Evolutionary conservation across 2,797 vertebrate genomes (phyloP), one percentile per base, ranked within the genome.

Genomic region (Coregonus suidteri): DNA sequence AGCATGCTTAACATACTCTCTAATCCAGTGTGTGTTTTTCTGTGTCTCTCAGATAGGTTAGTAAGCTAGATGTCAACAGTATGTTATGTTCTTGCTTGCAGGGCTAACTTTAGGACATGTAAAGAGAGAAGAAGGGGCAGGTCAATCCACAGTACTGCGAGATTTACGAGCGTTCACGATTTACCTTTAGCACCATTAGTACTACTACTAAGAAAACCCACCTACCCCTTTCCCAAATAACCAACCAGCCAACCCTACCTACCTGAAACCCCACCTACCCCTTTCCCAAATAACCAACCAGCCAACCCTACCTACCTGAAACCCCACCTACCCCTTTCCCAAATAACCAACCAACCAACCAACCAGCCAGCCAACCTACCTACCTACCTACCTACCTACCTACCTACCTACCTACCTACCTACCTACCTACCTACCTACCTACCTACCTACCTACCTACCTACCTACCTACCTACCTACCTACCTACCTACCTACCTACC

Each of bases 71-170:
- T 97, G 90, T 93, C 95, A 97, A 97, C 94, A 91, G 96, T 96
- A 88, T 98, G 94, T 98, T 96, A 78, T 99, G 95, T 99, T 99
- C 96, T 99, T 97, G 96, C 97, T 99, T 99, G 93, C 98, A 99
- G 98, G 98, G 97, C 97, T 99, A 99, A 99, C 96, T 96, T 96
- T 96, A 97, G 95, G 96, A 96, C 94, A 96, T 96, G 96, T 98
- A 98, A 97, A 97, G 96, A 97, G 94, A 96, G 96, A 96, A 96
- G 97, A 97, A 97, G 97, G 98, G 93, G 96, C 97, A 97, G 96
- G 96, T 96, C 95, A 94, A 93, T 95, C 96, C 94, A 80, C 90
- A 93, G 91, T 92, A 91, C 90, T 92, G 92, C 92, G 89, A 91
- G 89, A 86, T 84, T 91, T 92, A 89, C 90, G 91, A 34, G 95